Evolutionary conservation across 2,888 invertebrate genomes (phyloP).

Genomic region (Perdita meconis): DNA sequence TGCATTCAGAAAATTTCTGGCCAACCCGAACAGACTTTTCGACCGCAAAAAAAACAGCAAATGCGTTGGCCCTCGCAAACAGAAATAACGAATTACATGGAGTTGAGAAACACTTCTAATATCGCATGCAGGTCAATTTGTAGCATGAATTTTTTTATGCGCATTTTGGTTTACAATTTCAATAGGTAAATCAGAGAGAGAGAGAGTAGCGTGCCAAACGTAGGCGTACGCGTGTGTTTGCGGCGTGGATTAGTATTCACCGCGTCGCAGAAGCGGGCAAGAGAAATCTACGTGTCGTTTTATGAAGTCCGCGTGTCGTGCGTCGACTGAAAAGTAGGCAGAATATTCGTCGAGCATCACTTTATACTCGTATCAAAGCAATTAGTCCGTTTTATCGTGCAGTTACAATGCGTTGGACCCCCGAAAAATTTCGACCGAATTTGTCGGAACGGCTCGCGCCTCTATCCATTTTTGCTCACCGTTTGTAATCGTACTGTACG

Average conservation of each 20-base stretch:
- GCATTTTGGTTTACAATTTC: slow-evolving; percentile 44
- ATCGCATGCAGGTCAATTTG: not conserved
- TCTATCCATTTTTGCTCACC: slow-evolving; percentile 5
- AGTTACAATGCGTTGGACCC: not conserved
- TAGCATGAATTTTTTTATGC: slow-evolving; percentile 17
- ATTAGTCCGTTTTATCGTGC: slow-evolving; percentile 32
- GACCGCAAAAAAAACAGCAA: not conserved
- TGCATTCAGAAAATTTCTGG: not conserved
- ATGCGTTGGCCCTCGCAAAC: not conserved
- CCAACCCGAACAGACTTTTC: not conserved
- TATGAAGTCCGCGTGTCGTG: slow-evolving; percentile 59
- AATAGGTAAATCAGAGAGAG: slow-evolving; percentile 61
- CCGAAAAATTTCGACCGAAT: slow-evolving; percentile 7
- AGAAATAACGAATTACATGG: slow-evolving; percentile 19
- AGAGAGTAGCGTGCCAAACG: slow-evolving; percentile 39
- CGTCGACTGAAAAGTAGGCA: slow-evolving; percentile 41
- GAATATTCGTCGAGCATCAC: slow-evolving; percentile 37
- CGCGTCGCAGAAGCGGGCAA: slow-evolving; percentile 26
- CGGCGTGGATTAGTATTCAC: slow-evolving; percentile 62
- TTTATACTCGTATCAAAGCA: slow-evolving; percentile 18
- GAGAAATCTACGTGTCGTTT: slow-evolving; percentile 58
- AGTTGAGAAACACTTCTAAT: slow-evolving; percentile 9
- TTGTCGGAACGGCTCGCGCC: not conserved
- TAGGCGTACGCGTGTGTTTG: slow-evolving; percentile 26
- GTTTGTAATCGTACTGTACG: not conserved